Percentiles rank a stretch among this genome's conserved stretches.
phyloP scores from a whole-genome alignment of 2,113 vertebrate species.

The Psilopogon haemacephalus region DNA sequence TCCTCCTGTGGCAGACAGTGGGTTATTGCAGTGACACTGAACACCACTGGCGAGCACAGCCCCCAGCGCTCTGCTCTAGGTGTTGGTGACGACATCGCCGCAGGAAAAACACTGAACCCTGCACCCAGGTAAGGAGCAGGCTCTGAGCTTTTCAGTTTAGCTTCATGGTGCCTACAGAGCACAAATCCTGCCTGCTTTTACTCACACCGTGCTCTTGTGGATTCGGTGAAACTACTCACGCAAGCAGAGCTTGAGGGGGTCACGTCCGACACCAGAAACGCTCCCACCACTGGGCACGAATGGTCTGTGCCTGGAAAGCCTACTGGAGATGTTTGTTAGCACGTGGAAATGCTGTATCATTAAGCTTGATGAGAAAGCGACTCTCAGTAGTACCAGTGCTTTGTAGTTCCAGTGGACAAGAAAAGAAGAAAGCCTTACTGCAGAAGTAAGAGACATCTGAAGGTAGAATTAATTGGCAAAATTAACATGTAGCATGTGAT shows the following conservation, averaged over 20 bases:
- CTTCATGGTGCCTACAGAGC: background rate
- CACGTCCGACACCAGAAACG: background rate
- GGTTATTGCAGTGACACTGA: conserved; percentile 25
- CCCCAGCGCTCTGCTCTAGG: background rate
- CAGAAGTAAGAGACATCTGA: background rate
- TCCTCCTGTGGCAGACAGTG: conserved; percentile 20
- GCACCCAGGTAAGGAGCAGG: background rate
- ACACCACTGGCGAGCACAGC: fast-evolving
- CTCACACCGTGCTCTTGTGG: background rate
- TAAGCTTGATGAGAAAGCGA: background rate
- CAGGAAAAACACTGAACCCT: conserved; percentile 7
- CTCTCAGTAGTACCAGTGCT: background rate
- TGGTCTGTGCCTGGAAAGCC: background rate
- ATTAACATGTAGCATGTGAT: background rate
- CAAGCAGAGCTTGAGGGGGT: background rate
- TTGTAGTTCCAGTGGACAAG: background rate
- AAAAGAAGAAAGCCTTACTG: background rate
- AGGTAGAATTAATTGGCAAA: conserved; percentile 1
- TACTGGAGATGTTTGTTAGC: background rate
- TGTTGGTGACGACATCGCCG: conserved; percentile 3
- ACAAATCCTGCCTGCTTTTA: background rate
- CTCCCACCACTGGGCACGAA: background rate
- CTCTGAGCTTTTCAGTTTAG: background rate
- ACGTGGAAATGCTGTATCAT: background rate
- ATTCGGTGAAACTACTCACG: background rate